phyloP scores from a whole-genome alignment of 2,113 vertebrate genomes.

The Epinephelus moara region DNA sequence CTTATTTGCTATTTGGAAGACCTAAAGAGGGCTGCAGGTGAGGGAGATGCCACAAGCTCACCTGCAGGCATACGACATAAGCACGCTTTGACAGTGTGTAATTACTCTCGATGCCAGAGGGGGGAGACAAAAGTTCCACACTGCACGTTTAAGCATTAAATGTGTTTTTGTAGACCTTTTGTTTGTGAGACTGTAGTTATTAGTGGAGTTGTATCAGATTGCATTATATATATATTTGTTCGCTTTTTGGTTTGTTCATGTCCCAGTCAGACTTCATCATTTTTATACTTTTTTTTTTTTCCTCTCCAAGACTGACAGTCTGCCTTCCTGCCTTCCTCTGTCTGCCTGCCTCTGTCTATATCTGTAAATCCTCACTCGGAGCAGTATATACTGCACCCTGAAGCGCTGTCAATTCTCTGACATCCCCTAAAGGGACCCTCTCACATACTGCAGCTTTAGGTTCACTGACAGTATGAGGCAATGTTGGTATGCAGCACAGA shows the following conservation, averaged over 20 bases:
- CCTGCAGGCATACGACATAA: no score
- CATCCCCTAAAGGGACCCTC: constrained; percentile 23
- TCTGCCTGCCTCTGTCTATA: constrained; percentile 13
- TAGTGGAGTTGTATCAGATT: neutral
- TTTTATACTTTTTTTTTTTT: constrained; percentile 6
- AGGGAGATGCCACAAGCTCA: no score
- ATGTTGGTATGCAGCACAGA: constrained; percentile 22
- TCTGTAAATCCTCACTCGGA: constrained; percentile 36
- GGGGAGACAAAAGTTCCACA: no score
- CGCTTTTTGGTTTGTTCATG: neutral
- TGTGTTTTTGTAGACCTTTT: neutral
- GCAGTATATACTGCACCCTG: constrained; percentile 18
- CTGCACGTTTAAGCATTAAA: neutral
- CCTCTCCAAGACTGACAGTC: neutral
- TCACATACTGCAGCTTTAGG: constrained; percentile 14
- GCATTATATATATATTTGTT: neutral
- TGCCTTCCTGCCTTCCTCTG: constrained; percentile 18
- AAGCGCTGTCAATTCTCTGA: constrained; percentile 40
- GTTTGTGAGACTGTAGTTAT: neutral
- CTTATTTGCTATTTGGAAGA: no score
- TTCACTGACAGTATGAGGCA: constrained; percentile 22
- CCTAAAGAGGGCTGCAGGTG: no score
- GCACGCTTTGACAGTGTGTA: no score
- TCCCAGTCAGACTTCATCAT: constrained; percentile 1
- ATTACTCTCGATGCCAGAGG: no score